phyloP scores from a whole-genome alignment of 2,888 invertebrate species.

The Agrochola circellaris region DNA sequence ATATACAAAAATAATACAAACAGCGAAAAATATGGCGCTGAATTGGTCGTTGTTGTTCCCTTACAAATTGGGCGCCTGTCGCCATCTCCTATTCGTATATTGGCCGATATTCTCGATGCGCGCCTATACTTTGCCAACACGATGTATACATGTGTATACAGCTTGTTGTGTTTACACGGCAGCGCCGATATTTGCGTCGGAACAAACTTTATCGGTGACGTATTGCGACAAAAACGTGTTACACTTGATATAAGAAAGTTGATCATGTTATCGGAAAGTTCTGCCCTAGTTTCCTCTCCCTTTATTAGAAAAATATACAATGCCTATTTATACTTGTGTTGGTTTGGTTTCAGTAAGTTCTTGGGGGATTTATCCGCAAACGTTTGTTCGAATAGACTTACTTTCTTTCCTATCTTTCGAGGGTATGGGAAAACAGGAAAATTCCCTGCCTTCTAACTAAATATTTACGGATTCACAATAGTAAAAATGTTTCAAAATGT shows the following conservation, averaged over 20 bases:
- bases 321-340: conserved; percentile 50
- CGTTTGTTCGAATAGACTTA: neutral
- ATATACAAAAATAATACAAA: conserved; percentile 69
- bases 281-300: conserved; percentile 64
- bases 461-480: neutral
- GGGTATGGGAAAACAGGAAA: conserved; percentile 7
- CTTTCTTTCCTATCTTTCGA: neutral
- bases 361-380: conserved; percentile 9
- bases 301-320: conserved; percentile 60
- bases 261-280: conserved; percentile 69
- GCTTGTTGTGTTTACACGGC: conserved; percentile 66
- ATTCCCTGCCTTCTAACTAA: no score
- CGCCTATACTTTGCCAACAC: conserved; percentile 67
- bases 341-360: conserved; percentile 30
- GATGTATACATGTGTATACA: conserved; percentile 59
- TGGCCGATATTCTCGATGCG: conserved; percentile 76
- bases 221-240: conserved; percentile 68
- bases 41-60: conserved; percentile 73
- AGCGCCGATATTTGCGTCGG: conserved; percentile 64
- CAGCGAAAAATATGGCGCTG: conserved; percentile 67
- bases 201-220: conserved; percentile 68
- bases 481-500: neutral
- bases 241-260: conserved; percentile 69
- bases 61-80: conserved; percentile 83
- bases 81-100: conserved; percentile 78